Conservation (phyloP, 2,888 invertebrate genomes). For the Creontiades dilutus region DNA sequence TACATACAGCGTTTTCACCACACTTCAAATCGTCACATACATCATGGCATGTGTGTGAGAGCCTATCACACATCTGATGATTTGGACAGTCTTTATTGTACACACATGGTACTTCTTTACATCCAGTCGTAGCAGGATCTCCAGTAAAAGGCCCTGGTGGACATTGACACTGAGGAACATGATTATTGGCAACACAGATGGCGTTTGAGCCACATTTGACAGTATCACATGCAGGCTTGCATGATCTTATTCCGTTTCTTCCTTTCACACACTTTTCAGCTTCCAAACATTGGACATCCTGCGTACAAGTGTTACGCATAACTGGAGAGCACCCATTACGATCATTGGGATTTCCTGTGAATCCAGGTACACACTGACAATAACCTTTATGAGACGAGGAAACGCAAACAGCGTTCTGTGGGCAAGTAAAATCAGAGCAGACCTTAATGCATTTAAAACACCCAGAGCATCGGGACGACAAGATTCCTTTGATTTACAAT, state of each 20-base stretch:
- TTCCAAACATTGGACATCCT: conserved; percentile 90
- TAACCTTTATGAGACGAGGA: conserved; percentile 86
- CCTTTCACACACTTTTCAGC: conserved; percentile 87
- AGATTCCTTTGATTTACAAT: conserved; percentile 85
- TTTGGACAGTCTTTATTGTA: conserved; percentile 91
- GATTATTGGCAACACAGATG: conserved; percentile 92
- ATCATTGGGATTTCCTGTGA: conserved; percentile 93
- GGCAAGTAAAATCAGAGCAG: conserved; percentile 90
- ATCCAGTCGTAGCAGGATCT: conserved; percentile 88
- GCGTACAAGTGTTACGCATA: conserved; percentile 86
- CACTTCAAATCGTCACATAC: conserved; percentile 91
- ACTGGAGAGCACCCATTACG: conserved; percentile 90
- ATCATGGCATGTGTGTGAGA: conserved; percentile 89
- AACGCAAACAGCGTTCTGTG: conserved; percentile 89
- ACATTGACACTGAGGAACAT: conserved; percentile 93
- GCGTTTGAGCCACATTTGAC: conserved; percentile 91
- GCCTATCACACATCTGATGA: conserved; percentile 88
- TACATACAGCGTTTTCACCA: conserved; percentile 92
- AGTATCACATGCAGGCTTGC: conserved; percentile 88
- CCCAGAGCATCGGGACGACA: conserved; percentile 92
- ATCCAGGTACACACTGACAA: conserved; percentile 91
- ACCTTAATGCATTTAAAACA: conserved; percentile 90
- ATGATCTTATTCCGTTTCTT: conserved; percentile 82
- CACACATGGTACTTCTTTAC: conserved; percentile 90
- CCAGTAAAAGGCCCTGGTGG: conserved; percentile 92